These are phyloP conservation scores for Allygus modestus DNA, from an alignment of 2,888 invertebrate genomes.

Conservation along the genomic window DNA sequence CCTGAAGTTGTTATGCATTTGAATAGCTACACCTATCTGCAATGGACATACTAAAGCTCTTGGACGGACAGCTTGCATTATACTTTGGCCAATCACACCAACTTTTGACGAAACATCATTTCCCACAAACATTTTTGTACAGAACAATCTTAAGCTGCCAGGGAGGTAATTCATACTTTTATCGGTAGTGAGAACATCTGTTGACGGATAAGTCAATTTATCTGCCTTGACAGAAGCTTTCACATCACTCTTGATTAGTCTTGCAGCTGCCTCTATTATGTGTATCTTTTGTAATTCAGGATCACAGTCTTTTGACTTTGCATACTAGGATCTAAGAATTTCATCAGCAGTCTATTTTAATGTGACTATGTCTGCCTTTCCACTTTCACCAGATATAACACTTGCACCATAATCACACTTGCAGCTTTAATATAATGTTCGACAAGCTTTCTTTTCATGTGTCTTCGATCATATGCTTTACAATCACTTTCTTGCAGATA, in stretches of 20 bases:
- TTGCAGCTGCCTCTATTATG: conserved; percentile 6
- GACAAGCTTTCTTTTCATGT: conserved; percentile 14
- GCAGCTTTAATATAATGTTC: too few species aligned
- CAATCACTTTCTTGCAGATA: neutral
- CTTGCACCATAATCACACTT: too few species aligned
- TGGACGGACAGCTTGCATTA: too few species aligned
- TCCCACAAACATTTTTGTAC: too few species aligned
- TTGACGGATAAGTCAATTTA: neutral
- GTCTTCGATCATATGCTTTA: conserved; percentile 18
- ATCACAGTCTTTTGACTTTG: conserved; percentile 9
- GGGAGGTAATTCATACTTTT: too few species aligned
- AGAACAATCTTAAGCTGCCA: too few species aligned
- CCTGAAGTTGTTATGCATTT: too few species aligned
- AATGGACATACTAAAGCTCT: too few species aligned
- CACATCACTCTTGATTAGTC: conserved; percentile 14
- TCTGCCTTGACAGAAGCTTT: conserved; percentile 1
- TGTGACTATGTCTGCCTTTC: conserved; percentile 18
- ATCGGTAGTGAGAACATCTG: too few species aligned
- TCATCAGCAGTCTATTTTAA: conserved; percentile 10
- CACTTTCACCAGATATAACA: conserved; percentile 18
- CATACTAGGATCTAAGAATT: conserved; percentile 7
- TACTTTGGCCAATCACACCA: too few species aligned
- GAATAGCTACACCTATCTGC: too few species aligned
- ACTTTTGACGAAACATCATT: too few species aligned
- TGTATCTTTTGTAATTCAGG: neutral